phyloP scores from a whole-genome alignment of 2,797 vertebrate species.

The Lutjanus argentimaculatus region DNA sequence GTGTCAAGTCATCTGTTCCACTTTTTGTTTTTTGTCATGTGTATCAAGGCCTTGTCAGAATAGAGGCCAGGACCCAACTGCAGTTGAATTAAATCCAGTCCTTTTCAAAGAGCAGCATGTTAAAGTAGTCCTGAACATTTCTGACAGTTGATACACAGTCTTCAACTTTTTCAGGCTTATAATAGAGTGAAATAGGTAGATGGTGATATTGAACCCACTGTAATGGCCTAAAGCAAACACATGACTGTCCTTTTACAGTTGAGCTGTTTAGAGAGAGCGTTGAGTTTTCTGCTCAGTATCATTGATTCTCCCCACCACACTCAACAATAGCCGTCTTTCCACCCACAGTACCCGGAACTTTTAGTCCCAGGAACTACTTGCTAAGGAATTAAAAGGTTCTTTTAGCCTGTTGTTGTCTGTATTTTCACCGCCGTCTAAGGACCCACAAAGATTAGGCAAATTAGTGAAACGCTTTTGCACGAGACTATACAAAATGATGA shows the following conservation, averaged over 20 bases:
- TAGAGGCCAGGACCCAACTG: constrained; percentile 12
- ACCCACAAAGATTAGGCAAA: too few relatives aligned
- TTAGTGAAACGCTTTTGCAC: too few relatives aligned
- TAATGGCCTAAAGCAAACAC: constrained; percentile 2
- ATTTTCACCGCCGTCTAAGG: too few relatives aligned
- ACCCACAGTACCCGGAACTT: too few relatives aligned
- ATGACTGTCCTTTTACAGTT: constrained; percentile 27
- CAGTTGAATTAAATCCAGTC: constrained; percentile 39
- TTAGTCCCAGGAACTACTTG: too few relatives aligned
- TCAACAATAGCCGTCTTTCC: not conserved
- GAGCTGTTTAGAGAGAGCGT: constrained; percentile 20
- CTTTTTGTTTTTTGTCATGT: constrained; percentile 42
- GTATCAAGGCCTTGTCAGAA: constrained; percentile 18
- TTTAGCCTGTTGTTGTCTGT: too few relatives aligned
- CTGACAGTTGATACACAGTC: not conserved
- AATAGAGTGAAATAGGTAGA: not conserved
- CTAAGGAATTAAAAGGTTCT: too few relatives aligned
- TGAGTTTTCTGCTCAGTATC: constrained; percentile 28
- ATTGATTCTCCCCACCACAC: constrained; percentile 24
- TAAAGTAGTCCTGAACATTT: not conserved
- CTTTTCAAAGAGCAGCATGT: not conserved
- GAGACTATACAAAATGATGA: too few relatives aligned
- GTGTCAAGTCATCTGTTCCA: constrained; percentile 69
- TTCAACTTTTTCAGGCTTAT: not conserved
- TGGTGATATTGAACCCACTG: not conserved